Conservation (phyloP, 2,888 invertebrate species). For the Spodoptera exigua region DNA sequence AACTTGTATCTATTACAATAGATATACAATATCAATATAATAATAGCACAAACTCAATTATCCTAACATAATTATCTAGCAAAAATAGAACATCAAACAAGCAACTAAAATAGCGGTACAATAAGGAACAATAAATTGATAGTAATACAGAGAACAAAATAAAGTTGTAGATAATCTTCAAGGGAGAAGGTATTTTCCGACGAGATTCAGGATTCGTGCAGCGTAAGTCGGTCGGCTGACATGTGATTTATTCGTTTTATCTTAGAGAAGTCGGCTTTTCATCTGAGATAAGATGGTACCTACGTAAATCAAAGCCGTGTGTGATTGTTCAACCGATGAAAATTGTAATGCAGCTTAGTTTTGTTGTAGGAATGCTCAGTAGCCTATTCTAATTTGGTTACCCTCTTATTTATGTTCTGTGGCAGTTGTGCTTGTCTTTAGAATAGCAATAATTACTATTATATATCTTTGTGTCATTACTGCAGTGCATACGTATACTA, state of each 20-base stretch:
- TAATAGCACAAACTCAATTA: too few species aligned
- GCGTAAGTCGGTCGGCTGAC: constrained; percentile 82
- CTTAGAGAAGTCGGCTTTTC: constrained; percentile 78
- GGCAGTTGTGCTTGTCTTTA: constrained; percentile 24
- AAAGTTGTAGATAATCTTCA: constrained; percentile 61
- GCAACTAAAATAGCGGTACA: constrained; percentile 35
- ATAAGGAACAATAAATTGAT: constrained; percentile 58
- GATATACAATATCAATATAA: too few species aligned
- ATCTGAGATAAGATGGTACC: constrained; percentile 76
- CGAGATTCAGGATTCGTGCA: constrained; percentile 64
- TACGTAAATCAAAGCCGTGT: constrained; percentile 80
- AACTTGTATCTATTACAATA: too few species aligned
- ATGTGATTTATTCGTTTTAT: constrained; percentile 86
- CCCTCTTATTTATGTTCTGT: constrained; percentile 34
- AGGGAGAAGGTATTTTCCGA: constrained; percentile 59
- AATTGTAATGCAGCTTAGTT: constrained; percentile 70
- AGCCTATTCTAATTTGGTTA: constrained; percentile 50
- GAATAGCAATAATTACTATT: constrained; percentile 15
- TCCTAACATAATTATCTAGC: constrained; percentile 3
- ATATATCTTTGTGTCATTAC: constrained; percentile 20
- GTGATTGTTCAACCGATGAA: constrained; percentile 75
- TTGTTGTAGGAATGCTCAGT: constrained; percentile 34
- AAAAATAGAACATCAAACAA: constrained; percentile 26
- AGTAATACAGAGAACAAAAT: constrained; percentile 57
- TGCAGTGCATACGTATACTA: background rate